These are phyloP conservation scores for Halesus radiatus DNA, from an alignment of 1,140 invertebrate species.

Conservation along the genomic window DNA sequence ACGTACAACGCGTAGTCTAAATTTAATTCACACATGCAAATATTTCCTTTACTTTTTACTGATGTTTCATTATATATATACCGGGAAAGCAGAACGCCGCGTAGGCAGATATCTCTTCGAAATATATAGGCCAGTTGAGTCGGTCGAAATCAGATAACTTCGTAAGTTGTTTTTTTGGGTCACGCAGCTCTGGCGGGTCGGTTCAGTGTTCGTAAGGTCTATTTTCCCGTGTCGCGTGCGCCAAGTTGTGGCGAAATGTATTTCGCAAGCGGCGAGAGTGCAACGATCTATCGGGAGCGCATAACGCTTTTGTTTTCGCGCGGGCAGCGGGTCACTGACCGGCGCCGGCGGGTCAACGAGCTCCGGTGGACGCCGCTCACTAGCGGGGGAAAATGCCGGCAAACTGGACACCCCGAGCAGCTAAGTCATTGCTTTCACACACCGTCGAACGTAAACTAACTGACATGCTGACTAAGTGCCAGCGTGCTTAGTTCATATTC, in stretches of 20 bases:
- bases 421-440: background rate
- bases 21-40: slow-evolving; percentile 21
- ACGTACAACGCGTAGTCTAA: slow-evolving; percentile 12
- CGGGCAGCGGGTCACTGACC: slow-evolving; percentile 41
- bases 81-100: slow-evolving; percentile 10
- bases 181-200: slow-evolving; percentile 15
- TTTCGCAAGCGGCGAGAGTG: slow-evolving; percentile 55
- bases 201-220: slow-evolving; percentile 1
- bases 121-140: slow-evolving; percentile 42
- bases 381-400: background rate
- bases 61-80: background rate
- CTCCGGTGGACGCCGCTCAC: background rate
- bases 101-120: slow-evolving; percentile 36
- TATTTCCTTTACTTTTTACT: background rate
- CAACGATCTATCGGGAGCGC: slow-evolving; percentile 51
- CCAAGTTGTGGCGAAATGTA: slow-evolving; percentile 37
- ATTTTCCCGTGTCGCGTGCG: slow-evolving; percentile 11
- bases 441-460: too few relatives aligned
- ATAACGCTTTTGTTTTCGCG: slow-evolving; percentile 55
- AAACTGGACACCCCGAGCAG: slow-evolving; percentile 15
- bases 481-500: background rate
- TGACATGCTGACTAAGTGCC: background rate
- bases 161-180: slow-evolving; percentile 11
- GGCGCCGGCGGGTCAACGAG: slow-evolving; percentile 39
- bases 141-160: background rate